Conservation (phyloP, 2,888 invertebrate genomes). For the Mechanitis mazaeus region DNA sequence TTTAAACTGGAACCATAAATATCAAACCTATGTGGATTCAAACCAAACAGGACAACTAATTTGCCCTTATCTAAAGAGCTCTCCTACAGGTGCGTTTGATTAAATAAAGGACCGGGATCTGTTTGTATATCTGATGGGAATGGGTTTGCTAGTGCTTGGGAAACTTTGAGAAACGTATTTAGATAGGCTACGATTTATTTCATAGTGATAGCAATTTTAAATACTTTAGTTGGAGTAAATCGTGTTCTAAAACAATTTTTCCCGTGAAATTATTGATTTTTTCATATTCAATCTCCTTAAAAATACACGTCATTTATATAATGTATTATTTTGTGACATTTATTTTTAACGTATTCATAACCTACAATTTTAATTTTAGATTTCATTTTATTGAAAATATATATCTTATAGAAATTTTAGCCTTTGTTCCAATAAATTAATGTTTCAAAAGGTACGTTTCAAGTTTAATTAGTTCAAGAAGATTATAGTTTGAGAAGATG, state of each 20-base stretch:
- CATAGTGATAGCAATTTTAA: too few relatives aligned
- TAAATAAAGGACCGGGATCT: slow-evolving; percentile 24
- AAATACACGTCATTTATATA: too few relatives aligned
- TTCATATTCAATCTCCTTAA: too few relatives aligned
- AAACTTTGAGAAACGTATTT: neutral
- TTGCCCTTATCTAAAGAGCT: slow-evolving; percentile 23
- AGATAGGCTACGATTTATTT: too few relatives aligned
- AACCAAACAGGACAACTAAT: slow-evolving; percentile 14
- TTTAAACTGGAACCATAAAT: too few relatives aligned
- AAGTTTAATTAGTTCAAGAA: slow-evolving; percentile 21
- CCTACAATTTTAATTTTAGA: neutral
- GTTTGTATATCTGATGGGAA: slow-evolving; percentile 25
- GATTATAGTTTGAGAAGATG: slow-evolving; percentile 16
- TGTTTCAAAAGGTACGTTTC: slow-evolving; percentile 9
- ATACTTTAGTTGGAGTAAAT: too few relatives aligned
- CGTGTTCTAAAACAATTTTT: too few relatives aligned
- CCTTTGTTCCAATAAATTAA: neutral
- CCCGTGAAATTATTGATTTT: too few relatives aligned
- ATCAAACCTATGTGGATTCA: neutral
- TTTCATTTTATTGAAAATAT: too few relatives aligned
- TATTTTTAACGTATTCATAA: neutral
- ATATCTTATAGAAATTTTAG: neutral
- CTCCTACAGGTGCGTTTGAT: slow-evolving; percentile 26
- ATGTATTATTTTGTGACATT: neutral
- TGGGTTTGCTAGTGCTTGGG: neutral